phyloP scores from a whole-genome alignment of 2,113 vertebrate genomes.

The Carassius auratus region DNA sequence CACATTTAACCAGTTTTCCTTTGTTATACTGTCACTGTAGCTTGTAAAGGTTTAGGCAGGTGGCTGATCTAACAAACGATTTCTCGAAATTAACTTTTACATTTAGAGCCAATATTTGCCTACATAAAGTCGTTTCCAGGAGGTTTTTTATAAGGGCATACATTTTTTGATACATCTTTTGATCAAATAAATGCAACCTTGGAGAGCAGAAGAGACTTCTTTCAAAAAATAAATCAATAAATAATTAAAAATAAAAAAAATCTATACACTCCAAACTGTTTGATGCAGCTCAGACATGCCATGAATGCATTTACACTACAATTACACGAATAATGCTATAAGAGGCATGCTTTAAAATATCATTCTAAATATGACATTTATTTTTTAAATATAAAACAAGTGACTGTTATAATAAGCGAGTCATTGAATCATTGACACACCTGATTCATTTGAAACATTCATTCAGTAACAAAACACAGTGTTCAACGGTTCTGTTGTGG shows the following conservation, averaged over 20 bases:
- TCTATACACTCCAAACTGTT: background rate
- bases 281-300: background rate
- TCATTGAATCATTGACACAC: background rate
- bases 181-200: background rate
- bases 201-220: background rate
- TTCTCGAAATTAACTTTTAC: background rate
- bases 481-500: background rate
- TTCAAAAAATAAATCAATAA: background rate
- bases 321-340: background rate
- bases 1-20: constrained; percentile 2
- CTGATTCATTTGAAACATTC: background rate
- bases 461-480: background rate
- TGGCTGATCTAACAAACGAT: background rate
- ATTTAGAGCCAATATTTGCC: background rate
- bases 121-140: background rate
- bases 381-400: background rate
- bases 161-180: background rate
- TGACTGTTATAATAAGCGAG: background rate
- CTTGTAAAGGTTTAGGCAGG: background rate
- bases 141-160: background rate
- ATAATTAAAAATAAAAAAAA: background rate
- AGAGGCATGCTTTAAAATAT: background rate
- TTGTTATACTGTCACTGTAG: background rate
- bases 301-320: background rate
- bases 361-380: background rate